These are phyloP conservation scores for Euplagia quadripunctaria DNA, from an alignment of 2,888 invertebrate species.

Conservation along the genomic window DNA sequence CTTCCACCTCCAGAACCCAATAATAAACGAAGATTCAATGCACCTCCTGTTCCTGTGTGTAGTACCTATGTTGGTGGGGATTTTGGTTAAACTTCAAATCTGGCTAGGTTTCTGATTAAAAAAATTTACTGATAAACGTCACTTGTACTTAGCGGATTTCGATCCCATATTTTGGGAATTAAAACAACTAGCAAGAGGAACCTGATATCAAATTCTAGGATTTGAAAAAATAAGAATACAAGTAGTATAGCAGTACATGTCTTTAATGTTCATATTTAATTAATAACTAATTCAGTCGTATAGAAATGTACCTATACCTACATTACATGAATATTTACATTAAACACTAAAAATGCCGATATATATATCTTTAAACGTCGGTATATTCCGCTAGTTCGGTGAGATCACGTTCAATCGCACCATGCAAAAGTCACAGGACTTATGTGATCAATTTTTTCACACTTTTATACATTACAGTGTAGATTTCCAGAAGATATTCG, in stretches of 20 bases:
- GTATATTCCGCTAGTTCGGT: background rate
- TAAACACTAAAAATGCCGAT: constrained; percentile 16
- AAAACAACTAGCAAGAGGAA: no score
- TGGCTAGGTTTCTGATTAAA: no score
- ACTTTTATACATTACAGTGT: background rate
- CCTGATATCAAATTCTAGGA: no score
- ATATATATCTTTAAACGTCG: background rate
- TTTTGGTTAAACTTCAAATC: no score
- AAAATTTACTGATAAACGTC: no score
- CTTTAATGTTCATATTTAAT: constrained; percentile 38
- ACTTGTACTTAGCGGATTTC: no score
- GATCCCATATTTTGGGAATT: no score
- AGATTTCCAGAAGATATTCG: background rate
- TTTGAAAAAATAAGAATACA: background rate
- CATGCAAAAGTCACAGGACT: background rate
- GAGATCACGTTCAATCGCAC: background rate
- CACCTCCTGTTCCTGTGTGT: no score
- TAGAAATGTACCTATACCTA: constrained; percentile 21
- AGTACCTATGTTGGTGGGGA: no score
- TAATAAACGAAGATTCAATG: no score
- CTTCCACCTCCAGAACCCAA: no score
- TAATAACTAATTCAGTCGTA: constrained; percentile 47
- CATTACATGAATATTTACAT: constrained; percentile 42
- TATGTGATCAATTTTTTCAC: background rate
- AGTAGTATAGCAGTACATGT: constrained; percentile 34